Conservation (phyloP, 1,140 invertebrate species). For the Pseudomyrmex sp. region DNA sequence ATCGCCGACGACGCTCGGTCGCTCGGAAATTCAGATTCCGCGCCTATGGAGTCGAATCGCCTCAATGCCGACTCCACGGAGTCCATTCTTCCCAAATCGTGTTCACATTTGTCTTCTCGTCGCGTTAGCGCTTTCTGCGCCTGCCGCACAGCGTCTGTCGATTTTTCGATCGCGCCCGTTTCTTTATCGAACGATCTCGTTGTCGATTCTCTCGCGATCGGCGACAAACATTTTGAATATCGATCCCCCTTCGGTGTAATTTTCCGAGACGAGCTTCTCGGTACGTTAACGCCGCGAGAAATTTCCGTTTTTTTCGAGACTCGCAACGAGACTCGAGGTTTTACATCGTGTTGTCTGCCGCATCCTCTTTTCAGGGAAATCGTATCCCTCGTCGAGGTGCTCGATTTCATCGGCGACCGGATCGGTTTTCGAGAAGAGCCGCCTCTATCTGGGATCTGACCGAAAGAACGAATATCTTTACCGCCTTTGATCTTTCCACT, state of each 20-base stretch:
- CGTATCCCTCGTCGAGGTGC: background rate
- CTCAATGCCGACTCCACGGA: slow-evolving; percentile 76
- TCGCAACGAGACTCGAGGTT: background rate
- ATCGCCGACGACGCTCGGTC: slow-evolving; percentile 7
- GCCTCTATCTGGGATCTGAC: background rate
- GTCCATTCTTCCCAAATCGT: slow-evolving; percentile 66
- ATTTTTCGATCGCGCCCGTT: background rate
- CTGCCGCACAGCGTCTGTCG: background rate
- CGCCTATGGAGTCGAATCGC: slow-evolving; percentile 72
- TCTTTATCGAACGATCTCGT: background rate
- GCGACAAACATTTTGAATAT: background rate
- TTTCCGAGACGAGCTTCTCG: background rate
- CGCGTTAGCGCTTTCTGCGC: background rate
- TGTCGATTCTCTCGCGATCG: background rate
- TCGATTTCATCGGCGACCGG: background rate
- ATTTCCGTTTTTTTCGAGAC: background rate
- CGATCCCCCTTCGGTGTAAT: background rate
- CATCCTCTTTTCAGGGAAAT: slow-evolving; percentile 3
- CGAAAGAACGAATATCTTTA: background rate
- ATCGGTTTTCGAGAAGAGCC: background rate
- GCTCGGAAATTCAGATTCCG: slow-evolving; percentile 42
- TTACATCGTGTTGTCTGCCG: background rate
- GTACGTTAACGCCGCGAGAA: background rate
- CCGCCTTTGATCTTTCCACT: background rate
- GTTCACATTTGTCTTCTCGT: slow-evolving; percentile 26